Base-by-base conservation (phyloP, 2,113 vertebrate genomes). In the Oncorhynchus gorbuscha region DNA sequence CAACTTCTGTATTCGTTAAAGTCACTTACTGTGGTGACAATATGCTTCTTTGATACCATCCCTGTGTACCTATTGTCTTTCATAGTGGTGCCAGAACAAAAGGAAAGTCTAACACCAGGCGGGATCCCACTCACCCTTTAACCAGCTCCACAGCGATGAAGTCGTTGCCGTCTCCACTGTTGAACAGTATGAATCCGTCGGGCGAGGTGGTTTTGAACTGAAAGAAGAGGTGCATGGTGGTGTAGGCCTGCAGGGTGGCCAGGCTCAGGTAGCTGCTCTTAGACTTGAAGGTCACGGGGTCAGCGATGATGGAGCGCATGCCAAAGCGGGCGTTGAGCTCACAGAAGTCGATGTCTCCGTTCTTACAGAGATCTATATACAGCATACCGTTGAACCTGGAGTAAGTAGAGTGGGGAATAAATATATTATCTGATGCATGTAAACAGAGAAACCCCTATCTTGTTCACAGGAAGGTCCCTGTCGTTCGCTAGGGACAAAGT, bases 151-250 rank as follows among this genome's bases (percentile, higher is more conserved):
- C 97, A 7, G 98, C 97, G 0, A 99, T 99, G 55, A 99, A 99
- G 79, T 99, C 98, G 12, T 93, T 94, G 8, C 94, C 94, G 24
- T 94, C 94, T 64, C 94, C 94, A n/a, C 93, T 94, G 91, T 99
- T 99, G 88, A 98, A 99, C 69, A 99, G 93, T 70, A 99, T 99
- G 89, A 99, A 97, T n/a, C 98, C 98, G 1, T 99, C 97, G 0
- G 97, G 88, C 1, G 97, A 96, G 3, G 97, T 99, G 83, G 98
- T 99, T 91, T 99, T 99, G 91, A 99, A 99, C 93, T 99, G 98
- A 89, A 99, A 99, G 93, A 99, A 99, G 82, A 99, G 97, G 87
- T 99, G 97, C 98, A 99, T 99, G 85, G 98, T 98, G 2, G 97
- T 95, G 69, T 99, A 99, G 74, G 98, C 98, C 90, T 99, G 97